A percentile compares a stretch with the other conserved stretches of the same genome.
Conservation (phyloP, 92 coral and sea anemone genomes). For the Ricordea florida region DNA sequence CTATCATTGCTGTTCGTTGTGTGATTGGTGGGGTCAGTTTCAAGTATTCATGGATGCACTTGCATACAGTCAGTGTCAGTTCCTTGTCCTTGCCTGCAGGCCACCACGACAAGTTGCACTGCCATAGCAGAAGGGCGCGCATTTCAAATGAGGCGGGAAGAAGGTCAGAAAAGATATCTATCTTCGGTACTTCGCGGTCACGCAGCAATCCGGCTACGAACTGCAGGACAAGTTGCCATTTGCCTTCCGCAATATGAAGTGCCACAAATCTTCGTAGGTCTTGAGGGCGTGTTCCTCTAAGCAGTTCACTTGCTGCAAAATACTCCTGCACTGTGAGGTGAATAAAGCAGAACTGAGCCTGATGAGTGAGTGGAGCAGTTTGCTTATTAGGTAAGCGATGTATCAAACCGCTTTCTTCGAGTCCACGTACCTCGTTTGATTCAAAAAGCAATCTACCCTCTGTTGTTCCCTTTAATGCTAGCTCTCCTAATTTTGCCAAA, state of each 20-base stretch:
- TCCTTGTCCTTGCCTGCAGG: no score
- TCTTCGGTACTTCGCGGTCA: not conserved
- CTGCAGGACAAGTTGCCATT: constrained; percentile 42
- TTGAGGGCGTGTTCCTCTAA: not conserved
- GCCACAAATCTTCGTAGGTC: not conserved
- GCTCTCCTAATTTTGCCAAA: not conserved
- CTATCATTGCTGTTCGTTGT: no score
- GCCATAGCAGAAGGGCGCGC: no score
- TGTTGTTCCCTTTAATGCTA: constrained; percentile 23
- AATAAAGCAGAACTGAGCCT: constrained; percentile 31
- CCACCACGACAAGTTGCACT: no score
- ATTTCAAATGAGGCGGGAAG: no score
- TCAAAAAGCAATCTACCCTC: constrained; percentile 23
- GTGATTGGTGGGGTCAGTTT: no score
- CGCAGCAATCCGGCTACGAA: constrained; percentile 35
- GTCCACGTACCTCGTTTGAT: not conserved
- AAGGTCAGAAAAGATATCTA: not conserved
- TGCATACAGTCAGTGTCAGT: no score
- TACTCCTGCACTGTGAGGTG: constrained; percentile 51
- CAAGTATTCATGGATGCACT: no score
- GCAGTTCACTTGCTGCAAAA: constrained; percentile 18
- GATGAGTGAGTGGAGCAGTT: no score
- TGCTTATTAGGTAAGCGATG: not conserved
- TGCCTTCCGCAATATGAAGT: not conserved
- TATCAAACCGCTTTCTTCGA: constrained; percentile 12